Evolutionary conservation across 2,113 vertebrate genomes (phyloP).

Genomic region (Andinoacara biseriatus): DNA sequence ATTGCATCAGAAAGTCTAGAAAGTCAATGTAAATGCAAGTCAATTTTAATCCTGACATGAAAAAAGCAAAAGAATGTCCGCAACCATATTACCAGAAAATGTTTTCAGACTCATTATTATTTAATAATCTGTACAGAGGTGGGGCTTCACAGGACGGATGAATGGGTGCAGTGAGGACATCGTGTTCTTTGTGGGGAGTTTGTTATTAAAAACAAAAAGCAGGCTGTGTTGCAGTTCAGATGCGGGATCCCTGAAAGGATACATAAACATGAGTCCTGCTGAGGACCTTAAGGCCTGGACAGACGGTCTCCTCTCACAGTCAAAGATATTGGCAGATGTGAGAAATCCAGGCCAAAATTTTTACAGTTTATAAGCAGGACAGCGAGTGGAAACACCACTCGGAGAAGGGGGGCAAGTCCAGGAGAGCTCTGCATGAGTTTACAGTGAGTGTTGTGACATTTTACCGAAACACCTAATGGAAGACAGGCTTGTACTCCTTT

Average conservation of each 20-base stretch:
- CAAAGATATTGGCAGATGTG: not conserved
- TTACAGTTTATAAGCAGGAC: not conserved
- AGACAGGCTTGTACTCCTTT: not conserved
- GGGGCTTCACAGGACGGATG: not conserved
- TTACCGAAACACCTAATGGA: not conserved
- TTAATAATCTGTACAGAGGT: not conserved
- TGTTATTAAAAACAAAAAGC: not conserved
- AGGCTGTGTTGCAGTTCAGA: conserved; percentile 15
- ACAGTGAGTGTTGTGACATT: not conserved
- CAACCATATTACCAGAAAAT: not conserved
- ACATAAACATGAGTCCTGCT: not conserved
- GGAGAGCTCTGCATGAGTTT: not conserved
- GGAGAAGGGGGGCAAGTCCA: not conserved
- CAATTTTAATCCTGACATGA: not conserved
- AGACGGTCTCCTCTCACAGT: not conserved
- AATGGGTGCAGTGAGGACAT: not conserved
- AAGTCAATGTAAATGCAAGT: not conserved
- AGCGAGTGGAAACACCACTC: not conserved
- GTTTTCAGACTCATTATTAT: not conserved
- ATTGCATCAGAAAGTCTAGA: conserved; percentile 71
- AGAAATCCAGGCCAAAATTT: not conserved
- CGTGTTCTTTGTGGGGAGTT: not conserved
- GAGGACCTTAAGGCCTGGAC: not conserved
- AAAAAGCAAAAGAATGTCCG: not conserved
- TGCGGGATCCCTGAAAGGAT: conserved; percentile 9